These are phyloP conservation scores for Anser cygnoides DNA, from an alignment of 2,113 vertebrate genomes.

Conservation along the genomic window DNA sequence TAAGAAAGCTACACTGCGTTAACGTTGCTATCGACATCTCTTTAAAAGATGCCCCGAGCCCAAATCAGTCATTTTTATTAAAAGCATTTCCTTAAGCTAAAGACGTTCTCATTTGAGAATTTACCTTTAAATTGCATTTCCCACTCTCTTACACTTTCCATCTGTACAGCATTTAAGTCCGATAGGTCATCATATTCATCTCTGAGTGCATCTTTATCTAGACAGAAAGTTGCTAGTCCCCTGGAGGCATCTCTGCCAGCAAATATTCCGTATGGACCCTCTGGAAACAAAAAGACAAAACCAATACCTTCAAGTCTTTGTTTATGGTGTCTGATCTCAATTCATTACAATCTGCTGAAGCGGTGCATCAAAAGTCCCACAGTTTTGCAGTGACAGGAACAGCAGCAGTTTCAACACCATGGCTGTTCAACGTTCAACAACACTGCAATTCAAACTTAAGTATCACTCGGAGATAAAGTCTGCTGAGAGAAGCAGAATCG, in stretches of 20 bases:
- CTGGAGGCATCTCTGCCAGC: conserved; percentile 96
- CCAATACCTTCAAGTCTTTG: conserved; percentile 7
- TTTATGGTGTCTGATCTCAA: not conserved
- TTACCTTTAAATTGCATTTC: conserved; percentile 99
- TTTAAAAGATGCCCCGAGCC: not conserved
- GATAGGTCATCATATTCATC: conserved; percentile 98
- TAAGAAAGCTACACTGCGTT: not conserved
- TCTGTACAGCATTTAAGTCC: conserved; percentile 96
- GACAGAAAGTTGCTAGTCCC: conserved; percentile 96
- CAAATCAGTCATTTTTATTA: not conserved
- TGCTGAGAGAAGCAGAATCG: conserved; percentile 25
- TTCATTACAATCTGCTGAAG: not conserved
- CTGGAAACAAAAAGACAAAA: conserved; percentile 77
- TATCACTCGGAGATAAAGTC: conserved; percentile 9
- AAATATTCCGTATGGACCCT: conserved; percentile 96
- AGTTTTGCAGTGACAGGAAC: not conserved
- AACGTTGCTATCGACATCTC: not conserved
- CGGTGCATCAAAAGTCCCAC: not conserved
- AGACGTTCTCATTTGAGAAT: not conserved
- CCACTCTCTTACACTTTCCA: conserved; percentile 99
- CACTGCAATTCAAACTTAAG: not conserved
- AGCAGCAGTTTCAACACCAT: not conserved
- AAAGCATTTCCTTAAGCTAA: conserved; percentile 11
- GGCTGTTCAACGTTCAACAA: not conserved
- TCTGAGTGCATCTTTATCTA: conserved; percentile 93